Conservation (phyloP, 1,140 invertebrate species). For the Dreissena rostriformis region DNA sequence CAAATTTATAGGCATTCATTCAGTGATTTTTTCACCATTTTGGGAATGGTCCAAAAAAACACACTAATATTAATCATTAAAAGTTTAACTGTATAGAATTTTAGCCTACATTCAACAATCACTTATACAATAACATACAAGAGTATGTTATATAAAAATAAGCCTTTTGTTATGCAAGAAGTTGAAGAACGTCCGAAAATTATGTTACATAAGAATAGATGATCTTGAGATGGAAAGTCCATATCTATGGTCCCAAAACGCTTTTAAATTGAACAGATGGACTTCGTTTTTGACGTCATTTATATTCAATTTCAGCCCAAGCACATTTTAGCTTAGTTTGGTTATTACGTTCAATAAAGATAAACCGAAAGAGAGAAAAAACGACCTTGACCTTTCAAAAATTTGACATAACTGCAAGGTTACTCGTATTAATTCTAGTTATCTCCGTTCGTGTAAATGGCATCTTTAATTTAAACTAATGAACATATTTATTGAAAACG, state of each 20-base stretch:
- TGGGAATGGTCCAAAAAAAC: no score
- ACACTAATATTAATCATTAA: background rate
- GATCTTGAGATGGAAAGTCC: background rate
- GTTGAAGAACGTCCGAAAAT: no score
- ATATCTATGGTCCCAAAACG: background rate
- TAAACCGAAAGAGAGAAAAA: background rate
- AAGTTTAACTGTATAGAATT: no score
- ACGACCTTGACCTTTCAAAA: constrained; percentile 44
- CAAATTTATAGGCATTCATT: no score
- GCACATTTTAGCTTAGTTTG: background rate
- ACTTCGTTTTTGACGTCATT: background rate
- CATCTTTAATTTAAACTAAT: background rate
- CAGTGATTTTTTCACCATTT: no score
- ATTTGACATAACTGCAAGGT: constrained; percentile 14
- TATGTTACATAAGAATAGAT: no score
- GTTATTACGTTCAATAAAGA: background rate
- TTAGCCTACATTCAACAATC: no score
- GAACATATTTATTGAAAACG: background rate
- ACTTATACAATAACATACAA: no score
- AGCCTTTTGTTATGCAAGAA: no score
- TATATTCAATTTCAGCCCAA: background rate
- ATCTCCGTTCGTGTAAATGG: background rate
- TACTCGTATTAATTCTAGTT: background rate
- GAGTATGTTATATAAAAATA: no score
- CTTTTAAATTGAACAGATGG: background rate